Conservation (phyloP, 2,888 invertebrate genomes). For the Tromatobia lineatoria region DNA sequence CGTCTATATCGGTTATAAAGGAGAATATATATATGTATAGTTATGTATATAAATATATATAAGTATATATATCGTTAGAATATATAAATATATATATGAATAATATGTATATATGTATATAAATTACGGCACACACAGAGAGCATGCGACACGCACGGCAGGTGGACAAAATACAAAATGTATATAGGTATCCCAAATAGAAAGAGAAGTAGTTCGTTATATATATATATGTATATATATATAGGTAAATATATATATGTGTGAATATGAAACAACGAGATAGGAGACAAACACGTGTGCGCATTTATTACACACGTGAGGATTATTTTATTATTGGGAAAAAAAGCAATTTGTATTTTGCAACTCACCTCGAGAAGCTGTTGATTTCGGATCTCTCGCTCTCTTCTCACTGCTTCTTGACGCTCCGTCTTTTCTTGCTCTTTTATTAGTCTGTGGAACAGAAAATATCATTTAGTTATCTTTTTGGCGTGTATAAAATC, state of each 20-base stretch:
- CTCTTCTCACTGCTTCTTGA: constrained; percentile 93
- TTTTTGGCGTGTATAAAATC: background rate
- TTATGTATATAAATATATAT: constrained; percentile 62
- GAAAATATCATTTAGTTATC: background rate
- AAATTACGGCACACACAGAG: constrained; percentile 84
- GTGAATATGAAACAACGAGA: constrained; percentile 84
- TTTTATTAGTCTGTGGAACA: constrained; percentile 86
- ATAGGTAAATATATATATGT: constrained; percentile 15
- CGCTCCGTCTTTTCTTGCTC: constrained; percentile 93
- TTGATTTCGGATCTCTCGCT: constrained; percentile 93
- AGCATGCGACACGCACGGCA: constrained; percentile 86
- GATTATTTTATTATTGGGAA: background rate
- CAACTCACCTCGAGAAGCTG: constrained; percentile 94
- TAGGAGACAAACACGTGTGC: constrained; percentile 76
- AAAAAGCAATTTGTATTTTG: constrained; percentile 35
- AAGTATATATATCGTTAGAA: constrained; percentile 59
- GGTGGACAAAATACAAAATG: constrained; percentile 81
- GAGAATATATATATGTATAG: constrained; percentile 73
- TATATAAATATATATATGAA: constrained; percentile 72
- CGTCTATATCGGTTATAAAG: constrained; percentile 52
- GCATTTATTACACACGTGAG: constrained; percentile 41
- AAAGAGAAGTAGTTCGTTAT: constrained; percentile 81
- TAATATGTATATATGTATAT: constrained; percentile 71
- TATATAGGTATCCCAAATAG: constrained; percentile 77
- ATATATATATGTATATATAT: constrained; percentile 41